Evolutionary conservation across 2,113 vertebrate species (phyloP), one percentile per base, ranked within the genome.

Genomic region (Oncorhynchus keta): DNA sequence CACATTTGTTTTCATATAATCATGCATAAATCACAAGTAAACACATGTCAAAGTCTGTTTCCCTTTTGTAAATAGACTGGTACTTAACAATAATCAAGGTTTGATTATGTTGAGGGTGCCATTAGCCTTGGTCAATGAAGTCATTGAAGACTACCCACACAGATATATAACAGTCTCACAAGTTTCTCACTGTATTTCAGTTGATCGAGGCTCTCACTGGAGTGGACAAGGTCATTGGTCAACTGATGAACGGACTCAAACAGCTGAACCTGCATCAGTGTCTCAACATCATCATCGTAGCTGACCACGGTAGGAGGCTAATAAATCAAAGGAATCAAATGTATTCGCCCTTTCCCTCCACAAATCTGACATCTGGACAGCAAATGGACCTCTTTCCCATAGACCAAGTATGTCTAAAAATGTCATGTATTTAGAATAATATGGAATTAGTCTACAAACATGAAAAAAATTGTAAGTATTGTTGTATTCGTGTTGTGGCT

Each of bases 211-310:
- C 88, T 1, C 28, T 94, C 11, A 88, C 90, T 76, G 89, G 81
- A 0, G 90, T 94, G 51, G 94, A 95, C 68, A 76, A 75, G 75
- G 80, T 94, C 65, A 87, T 95, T 0, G 89, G 91, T 20, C 92
- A 94, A 59, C 82, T 95, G 26, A 95, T 94, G 93, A 90, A 94
- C 1, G 94, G 94, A 6, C 89, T 95, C 1, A 93, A 94, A 66
- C 93, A 93, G 81, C 76, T 93, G 0, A 76, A 87, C 30, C 86
- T 94, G 0, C 92, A 94, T 49, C 86, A 83, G 65, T 95, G 94
- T 14, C 9, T 94, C 75, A 94, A 95, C 85, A 89, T 95, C 77
- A 79, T 95, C 14, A 14, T 95, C 2, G 79, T 94, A 28, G 93
- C 94, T 2, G 94, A 95, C 80, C 94, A 95, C 0, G 94, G 94